Conservation (phyloP, 2,888 invertebrate species). For the Dryococelus australis region DNA sequence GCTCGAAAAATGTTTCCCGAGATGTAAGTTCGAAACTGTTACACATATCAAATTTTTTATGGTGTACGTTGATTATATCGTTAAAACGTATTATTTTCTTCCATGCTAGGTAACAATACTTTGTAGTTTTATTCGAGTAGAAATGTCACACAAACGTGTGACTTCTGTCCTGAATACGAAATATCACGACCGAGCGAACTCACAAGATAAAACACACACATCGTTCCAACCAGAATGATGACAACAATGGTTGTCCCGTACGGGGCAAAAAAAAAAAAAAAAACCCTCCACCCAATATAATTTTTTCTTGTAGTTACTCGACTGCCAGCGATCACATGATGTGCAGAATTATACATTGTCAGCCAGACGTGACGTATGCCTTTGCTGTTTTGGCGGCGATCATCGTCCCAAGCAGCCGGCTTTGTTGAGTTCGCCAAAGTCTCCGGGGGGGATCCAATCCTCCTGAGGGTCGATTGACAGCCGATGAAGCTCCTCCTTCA, state of each 20-base stretch:
- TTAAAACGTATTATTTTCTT: background rate
- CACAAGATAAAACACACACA: background rate
- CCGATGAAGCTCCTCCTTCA: constrained; percentile 45
- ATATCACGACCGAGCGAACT: background rate
- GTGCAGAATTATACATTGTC: too few relatives aligned
- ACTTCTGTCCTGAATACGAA: background rate
- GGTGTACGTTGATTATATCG: background rate
- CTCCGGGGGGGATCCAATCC: constrained; percentile 44
- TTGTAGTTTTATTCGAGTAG: background rate
- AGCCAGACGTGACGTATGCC: too few relatives aligned
- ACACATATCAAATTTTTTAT: background rate
- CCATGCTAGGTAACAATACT: background rate
- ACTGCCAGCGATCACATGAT: too few relatives aligned
- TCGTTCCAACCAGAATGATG: background rate
- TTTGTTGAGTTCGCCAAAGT: constrained; percentile 42
- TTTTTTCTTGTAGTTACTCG: too few relatives aligned
- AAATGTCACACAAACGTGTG: background rate
- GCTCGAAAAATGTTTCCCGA: too few relatives aligned
- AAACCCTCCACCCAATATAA: too few relatives aligned
- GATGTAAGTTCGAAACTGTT: background rate
- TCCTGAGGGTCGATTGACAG: constrained; percentile 43
- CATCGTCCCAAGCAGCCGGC: constrained; percentile 44
- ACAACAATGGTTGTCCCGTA: too few relatives aligned
- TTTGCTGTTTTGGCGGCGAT: background rate
- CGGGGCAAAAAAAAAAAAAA: too few relatives aligned